These are phyloP conservation scores for Sinosuthora webbiana DNA, from an alignment of 2,113 vertebrate species.

Conservation along the genomic window DNA sequence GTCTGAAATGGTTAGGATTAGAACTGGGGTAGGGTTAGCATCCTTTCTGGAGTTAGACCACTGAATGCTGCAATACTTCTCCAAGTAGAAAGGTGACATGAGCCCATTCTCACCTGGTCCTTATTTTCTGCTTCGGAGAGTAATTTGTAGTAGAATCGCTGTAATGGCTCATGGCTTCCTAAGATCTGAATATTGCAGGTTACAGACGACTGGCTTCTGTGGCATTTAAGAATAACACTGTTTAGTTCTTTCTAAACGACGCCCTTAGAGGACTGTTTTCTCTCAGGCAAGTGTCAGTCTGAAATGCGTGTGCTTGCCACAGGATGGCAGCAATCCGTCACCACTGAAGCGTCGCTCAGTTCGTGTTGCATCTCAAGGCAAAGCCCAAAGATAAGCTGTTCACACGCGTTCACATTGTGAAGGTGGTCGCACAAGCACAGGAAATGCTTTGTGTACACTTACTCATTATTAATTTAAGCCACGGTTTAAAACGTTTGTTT, in stretches of 20 bases:
- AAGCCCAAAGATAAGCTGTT: background rate
- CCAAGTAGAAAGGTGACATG: background rate
- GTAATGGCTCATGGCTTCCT: background rate
- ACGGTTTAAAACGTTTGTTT: background rate
- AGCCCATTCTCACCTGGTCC: background rate
- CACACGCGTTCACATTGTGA: background rate
- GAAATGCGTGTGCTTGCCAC: slow-evolving; percentile 18
- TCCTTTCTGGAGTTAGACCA: background rate
- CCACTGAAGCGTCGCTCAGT: background rate
- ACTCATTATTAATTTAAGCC: background rate
- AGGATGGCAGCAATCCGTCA: slow-evolving; percentile 42
- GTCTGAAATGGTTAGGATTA: background rate
- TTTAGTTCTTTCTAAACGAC: background rate
- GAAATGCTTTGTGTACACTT: background rate
- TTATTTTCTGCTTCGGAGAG: background rate
- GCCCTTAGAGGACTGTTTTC: background rate
- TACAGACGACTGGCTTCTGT: background rate
- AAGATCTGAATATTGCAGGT: background rate
- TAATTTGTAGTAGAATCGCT: background rate
- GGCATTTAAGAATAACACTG: background rate
- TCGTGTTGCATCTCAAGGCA: background rate
- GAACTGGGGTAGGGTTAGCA: background rate
- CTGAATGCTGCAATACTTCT: background rate
- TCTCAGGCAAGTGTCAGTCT: background rate
- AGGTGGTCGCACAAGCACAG: background rate